phyloP scores from a whole-genome alignment of 2,888 invertebrate species.

The Microlaimidae sp. region DNA sequence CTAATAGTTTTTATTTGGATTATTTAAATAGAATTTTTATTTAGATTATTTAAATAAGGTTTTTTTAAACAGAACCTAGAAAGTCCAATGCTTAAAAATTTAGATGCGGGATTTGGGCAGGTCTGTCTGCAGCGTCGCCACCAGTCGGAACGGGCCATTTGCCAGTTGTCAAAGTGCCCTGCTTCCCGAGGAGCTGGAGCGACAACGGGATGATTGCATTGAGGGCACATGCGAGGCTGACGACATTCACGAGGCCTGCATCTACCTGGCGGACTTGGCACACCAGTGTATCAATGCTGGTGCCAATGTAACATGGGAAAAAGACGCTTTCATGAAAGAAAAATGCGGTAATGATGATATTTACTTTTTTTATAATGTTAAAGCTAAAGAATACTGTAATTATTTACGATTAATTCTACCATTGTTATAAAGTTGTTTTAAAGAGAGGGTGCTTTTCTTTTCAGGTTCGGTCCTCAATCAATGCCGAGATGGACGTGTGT shows the following conservation, averaged over 20 bases:
- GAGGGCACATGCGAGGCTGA: conserved; percentile 8
- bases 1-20: too few relatives aligned
- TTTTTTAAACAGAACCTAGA: too few relatives aligned
- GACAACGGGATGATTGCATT: conserved; percentile 2
- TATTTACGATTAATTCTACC: too few relatives aligned
- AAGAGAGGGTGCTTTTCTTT: too few relatives aligned
- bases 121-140: conserved; percentile 2
- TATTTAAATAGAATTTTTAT: too few relatives aligned
- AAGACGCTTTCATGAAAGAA: not conserved
- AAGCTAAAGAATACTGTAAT: too few relatives aligned
- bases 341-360: conserved; percentile 9
- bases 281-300: conserved; percentile 6
- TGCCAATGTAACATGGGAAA: conserved; percentile 5
- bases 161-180: conserved; percentile 7
- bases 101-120: too few relatives aligned
- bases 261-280: conserved; percentile 10
- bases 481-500: conserved; percentile 57
- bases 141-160: conserved; percentile 7
- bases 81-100: too few relatives aligned
- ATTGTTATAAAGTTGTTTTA: too few relatives aligned
- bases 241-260: conserved; percentile 7
- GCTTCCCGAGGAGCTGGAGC: not conserved
- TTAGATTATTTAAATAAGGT: too few relatives aligned
- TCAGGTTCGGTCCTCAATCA: conserved; percentile 19
- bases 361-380: too few relatives aligned